A percentile compares a stretch with the other conserved stretches of the same genome.
phyloP scores from a whole-genome alignment of 1,140 invertebrate genomes.

The Procambarus virginalis region DNA sequence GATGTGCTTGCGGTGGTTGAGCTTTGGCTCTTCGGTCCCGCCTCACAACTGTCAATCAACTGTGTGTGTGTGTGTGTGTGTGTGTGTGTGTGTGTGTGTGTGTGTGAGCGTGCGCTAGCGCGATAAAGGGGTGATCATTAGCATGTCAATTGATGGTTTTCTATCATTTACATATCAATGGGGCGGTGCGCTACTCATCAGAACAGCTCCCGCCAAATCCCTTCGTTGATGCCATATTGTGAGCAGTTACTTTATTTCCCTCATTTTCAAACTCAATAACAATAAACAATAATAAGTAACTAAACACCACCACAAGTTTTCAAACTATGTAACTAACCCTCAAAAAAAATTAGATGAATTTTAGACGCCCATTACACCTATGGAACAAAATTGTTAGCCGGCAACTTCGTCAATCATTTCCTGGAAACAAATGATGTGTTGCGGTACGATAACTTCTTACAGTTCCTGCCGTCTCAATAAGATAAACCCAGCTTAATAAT shows the following conservation, averaged over 20 bases:
- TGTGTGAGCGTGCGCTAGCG: constrained; percentile 42
- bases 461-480: not conserved
- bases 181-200: constrained; percentile 62
- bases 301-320: not conserved
- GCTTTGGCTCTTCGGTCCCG: too few relatives aligned
- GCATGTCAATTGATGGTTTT: constrained; percentile 67
- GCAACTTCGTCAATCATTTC: not conserved
- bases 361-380: not conserved
- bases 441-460: not conserved
- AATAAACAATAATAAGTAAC: not conserved
- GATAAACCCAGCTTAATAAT: not conserved
- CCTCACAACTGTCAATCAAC: not conserved
- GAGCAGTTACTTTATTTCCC: constrained; percentile 4
- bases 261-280: not conserved
- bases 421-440: not conserved
- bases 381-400: not conserved
- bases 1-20: too few relatives aligned
- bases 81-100: constrained; percentile 37
- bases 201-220: constrained; percentile 63
- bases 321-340: too few relatives aligned
- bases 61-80: not conserved
- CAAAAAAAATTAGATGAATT: not conserved
- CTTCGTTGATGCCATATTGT: constrained; percentile 29
- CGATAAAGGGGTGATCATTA: constrained; percentile 66
- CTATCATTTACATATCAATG: constrained; percentile 67